Evolutionary conservation across 2,113 vertebrate species (phyloP), one percentile per base, ranked within the genome.

Genomic region (Trogon melanurus): DNA sequence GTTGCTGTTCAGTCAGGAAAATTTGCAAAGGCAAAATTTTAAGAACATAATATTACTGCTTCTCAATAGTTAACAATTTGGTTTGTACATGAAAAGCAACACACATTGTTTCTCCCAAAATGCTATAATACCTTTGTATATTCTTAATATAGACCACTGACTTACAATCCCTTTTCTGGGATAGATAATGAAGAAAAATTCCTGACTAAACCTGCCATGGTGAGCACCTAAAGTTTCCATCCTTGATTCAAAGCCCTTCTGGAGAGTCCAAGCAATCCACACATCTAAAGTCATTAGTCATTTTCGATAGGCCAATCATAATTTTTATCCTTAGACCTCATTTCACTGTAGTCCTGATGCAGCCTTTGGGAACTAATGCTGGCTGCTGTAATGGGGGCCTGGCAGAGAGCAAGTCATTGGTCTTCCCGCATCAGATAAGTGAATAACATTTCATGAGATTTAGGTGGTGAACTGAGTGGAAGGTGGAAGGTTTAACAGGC

Each of bases 401-500:
- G 41, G 7, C 9, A 62, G 16, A 1, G 4, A 32, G 29, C 13
- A 75, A 53, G 19, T 36, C 30, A 60, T 10, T 0, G 0, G 10
- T 38, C 34, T 67, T 87, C 45, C 41, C 27, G 6, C 18, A n/a
- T 4, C 11, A 34, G 10, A 34, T 45, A 18, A 16, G 10, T 12
- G 13, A 0, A 0, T 45, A 48, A 48, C 8, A 30, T 11, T 81
- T 70, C 2, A 8, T 36, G n/a, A 48, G 23, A 16, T 32, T 3
- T 1, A 74, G 20, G 27, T 10, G n/a, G 32, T 29, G 26, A 80
- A 51, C 15, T 20, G 32, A 51, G 44, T 6, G 38, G 20, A 62
- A 75, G 13, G 30, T 26, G 10, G 11, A 10, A 9, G 16, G 13
- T 8, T 69, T 80, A 65, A 48, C 2, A 45, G 10, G 20, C 0